Conservation (phyloP, 1,140 invertebrate genomes). For the Ceratosolen solmsi region DNA sequence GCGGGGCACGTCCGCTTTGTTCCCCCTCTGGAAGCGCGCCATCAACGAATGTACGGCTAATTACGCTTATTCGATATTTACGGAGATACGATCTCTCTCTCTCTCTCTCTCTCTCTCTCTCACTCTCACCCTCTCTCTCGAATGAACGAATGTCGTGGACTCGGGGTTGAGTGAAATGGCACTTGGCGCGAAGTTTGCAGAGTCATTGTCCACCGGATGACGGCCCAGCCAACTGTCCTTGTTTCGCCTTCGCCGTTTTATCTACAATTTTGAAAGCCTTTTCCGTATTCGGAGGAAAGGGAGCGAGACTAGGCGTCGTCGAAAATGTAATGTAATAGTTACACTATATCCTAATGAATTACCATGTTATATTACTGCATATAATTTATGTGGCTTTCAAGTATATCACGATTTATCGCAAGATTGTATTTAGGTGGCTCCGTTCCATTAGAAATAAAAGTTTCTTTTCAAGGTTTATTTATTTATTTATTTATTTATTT, state of each 20-base stretch:
- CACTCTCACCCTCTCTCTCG: neutral
- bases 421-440: neutral
- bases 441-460: no score
- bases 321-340: neutral
- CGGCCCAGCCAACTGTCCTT: conserved; percentile 33
- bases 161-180: conserved; percentile 58
- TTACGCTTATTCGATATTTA: conserved; percentile 68
- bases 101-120: no score
- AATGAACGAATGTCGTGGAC: no score
- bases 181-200: conserved; percentile 55
- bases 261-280: neutral
- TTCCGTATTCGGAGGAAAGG: neutral
- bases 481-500: neutral
- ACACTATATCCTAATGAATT: neutral
- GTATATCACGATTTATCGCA: neutral
- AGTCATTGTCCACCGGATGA: conserved; percentile 57
- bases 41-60: conserved; percentile 55
- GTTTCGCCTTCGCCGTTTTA: neutral
- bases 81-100: conserved; percentile 59
- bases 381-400: neutral
- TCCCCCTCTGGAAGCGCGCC: neutral
- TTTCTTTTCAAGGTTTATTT: no score
- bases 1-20: neutral
- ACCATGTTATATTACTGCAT: neutral
- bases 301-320: neutral